These are phyloP conservation scores for Asbolus verrucosus DNA, from an alignment of 1,140 invertebrate species.

Conservation along the genomic window DNA sequence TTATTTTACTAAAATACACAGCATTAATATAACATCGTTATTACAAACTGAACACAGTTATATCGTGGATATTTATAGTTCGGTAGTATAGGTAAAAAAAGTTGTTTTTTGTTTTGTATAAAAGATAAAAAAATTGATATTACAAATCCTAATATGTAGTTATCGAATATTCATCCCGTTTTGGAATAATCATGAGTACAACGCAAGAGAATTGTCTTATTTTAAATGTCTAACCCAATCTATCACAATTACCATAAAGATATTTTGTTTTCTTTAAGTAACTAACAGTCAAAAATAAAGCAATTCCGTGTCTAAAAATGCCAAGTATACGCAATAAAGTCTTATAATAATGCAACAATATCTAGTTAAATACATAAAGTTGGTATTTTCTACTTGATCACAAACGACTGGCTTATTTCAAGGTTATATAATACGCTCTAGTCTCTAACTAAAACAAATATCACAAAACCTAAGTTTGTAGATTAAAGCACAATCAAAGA, in stretches of 20 bases:
- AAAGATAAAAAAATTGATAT: constrained; percentile 42
- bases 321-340: constrained; percentile 34
- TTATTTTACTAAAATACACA: constrained; percentile 44
- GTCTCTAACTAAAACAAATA: constrained; percentile 41
- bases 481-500: constrained; percentile 32
- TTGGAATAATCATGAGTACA: constrained; percentile 30
- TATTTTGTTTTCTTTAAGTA: constrained; percentile 40
- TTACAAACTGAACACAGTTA: constrained; percentile 45
- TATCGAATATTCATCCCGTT: constrained; percentile 18
- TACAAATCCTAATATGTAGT: constrained; percentile 33
- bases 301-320: constrained; percentile 5
- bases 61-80: constrained; percentile 33
- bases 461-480: constrained; percentile 42
- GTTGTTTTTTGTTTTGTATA: no score
- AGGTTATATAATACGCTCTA: constrained; percentile 37
- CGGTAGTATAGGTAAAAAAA: constrained; percentile 48
- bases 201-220: background rate
- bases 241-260: constrained; percentile 37
- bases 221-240: constrained; percentile 28
- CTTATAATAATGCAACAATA: constrained; percentile 39
- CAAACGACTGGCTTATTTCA: constrained; percentile 47
- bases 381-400: constrained; percentile 45
- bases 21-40: no score
- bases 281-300: constrained; percentile 41
- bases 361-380: constrained; percentile 40